phyloP scores from a whole-genome alignment of 2,888 invertebrate genomes.

The Ichneumon xanthorius region DNA sequence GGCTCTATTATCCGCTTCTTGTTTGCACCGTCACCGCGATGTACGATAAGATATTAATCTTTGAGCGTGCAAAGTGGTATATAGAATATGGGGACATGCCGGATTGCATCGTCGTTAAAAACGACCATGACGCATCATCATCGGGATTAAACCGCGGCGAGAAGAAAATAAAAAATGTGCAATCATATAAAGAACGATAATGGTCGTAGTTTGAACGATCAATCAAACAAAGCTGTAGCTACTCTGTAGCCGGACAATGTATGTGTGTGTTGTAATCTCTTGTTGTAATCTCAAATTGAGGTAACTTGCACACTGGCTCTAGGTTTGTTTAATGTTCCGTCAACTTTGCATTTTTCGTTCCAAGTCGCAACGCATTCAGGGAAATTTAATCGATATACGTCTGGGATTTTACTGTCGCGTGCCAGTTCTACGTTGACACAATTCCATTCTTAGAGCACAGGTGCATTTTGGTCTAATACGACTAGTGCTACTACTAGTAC shows the following conservation, averaged over 20 bases:
- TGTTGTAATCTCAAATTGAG: not conserved
- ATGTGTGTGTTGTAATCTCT: not conserved
- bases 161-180: not conserved
- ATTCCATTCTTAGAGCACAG: conserved; percentile 52
- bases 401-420: not conserved
- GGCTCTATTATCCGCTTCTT: conserved; percentile 26
- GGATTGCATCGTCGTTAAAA: not conserved
- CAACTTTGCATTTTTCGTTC: not conserved
- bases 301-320: not conserved
- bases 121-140: not conserved
- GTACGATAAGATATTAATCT: conserved; percentile 61
- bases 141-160: not conserved
- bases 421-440: conserved; percentile 34
- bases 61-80: not conserved
- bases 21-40: conserved; percentile 47
- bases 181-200: not conserved
- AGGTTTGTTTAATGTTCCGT: not conserved
- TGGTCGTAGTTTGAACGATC: not conserved
- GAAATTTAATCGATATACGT: conserved; percentile 18
- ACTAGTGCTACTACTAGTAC: not conserved
- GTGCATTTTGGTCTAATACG: conserved; percentile 22
- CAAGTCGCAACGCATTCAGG: not conserved
- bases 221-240: not conserved
- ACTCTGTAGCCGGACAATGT: not conserved
- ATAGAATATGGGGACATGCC: not conserved